Conservation (phyloP, 2,113 vertebrate species). For the Theristicus caerulescens region DNA sequence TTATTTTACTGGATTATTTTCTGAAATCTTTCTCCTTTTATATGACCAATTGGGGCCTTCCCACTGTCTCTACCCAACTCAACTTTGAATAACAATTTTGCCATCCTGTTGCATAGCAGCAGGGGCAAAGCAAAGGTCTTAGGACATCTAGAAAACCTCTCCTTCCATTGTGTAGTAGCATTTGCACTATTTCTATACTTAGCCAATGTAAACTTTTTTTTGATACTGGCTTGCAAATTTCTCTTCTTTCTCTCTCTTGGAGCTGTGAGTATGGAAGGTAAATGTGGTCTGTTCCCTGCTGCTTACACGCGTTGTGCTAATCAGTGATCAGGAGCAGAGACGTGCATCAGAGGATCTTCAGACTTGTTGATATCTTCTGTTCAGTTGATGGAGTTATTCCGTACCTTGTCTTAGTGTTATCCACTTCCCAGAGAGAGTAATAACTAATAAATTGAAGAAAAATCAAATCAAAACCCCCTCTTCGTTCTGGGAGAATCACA, state of each 20-base stretch:
- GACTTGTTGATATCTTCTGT: background rate
- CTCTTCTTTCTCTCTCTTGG: background rate
- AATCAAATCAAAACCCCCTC: fast-evolving
- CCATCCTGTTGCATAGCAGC: background rate
- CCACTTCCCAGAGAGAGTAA: background rate
- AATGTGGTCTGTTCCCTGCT: background rate
- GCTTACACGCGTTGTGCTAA: background rate
- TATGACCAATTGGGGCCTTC: background rate
- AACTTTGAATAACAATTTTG: background rate
- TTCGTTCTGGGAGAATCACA: background rate
- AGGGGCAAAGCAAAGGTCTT: background rate
- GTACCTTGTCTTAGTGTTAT: background rate
- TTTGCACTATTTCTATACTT: background rate
- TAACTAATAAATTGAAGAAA: background rate
- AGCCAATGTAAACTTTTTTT: background rate
- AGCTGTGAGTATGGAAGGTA: background rate
- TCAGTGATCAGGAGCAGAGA: background rate
- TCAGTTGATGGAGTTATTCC: background rate
- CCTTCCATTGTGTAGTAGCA: background rate
- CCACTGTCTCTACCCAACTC: background rate
- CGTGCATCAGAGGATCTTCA: background rate
- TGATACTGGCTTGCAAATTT: background rate
- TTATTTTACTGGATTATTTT: background rate
- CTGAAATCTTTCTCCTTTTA: background rate
- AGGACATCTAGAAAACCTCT: background rate